Evolutionary conservation across 2,113 vertebrate species (phyloP), one percentile per base, ranked within the genome.

Genomic region (Hemichromis elongatus): DNA sequence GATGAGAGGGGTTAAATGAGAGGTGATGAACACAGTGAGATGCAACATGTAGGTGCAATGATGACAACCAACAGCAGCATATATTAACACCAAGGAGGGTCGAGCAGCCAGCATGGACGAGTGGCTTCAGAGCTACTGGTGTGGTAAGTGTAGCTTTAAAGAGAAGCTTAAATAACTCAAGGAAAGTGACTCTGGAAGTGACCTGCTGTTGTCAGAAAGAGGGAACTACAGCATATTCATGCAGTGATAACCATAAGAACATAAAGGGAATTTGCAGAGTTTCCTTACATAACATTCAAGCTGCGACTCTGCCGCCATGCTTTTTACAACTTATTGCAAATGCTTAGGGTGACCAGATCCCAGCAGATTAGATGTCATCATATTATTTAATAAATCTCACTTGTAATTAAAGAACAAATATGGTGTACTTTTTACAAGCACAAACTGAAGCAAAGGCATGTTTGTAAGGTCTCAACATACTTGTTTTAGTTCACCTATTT

Each of bases 61-160:
- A 88, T 79, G 88, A 93, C 80, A 80, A 78, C 93, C 57, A 85
- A 89, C 77, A 33, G 81, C 73, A 90, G 90, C 91, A 87, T 90
- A 91, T 57, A 80, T 78, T 83, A 90, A 88, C 90, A 93, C 37
- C 59, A 26, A 55, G 86, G 80, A 94, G 92, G 88, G 91, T 91
- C 90, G 83, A 56, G 86, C 87, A 95, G 90, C 91, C 93, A 94
- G 93, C 85, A 70, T 45, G 83, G 84, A 89, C 61, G 54, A 86
- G 79, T 90, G 59, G 82, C 61, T 84, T 83, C 59, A 33, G 81
- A 30, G 77, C 52, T 75, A 19, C 53, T 40, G 11, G 16, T 63
- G 52, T 5, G 26, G 24, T 77, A 54, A 11, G 54, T 24, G 33
- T 47, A 50, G 24, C 68, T 6, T 75, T 75, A 52, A 70, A 70